Conservation (phyloP, 2,113 vertebrate genomes). For the Oreochromis aureus region DNA sequence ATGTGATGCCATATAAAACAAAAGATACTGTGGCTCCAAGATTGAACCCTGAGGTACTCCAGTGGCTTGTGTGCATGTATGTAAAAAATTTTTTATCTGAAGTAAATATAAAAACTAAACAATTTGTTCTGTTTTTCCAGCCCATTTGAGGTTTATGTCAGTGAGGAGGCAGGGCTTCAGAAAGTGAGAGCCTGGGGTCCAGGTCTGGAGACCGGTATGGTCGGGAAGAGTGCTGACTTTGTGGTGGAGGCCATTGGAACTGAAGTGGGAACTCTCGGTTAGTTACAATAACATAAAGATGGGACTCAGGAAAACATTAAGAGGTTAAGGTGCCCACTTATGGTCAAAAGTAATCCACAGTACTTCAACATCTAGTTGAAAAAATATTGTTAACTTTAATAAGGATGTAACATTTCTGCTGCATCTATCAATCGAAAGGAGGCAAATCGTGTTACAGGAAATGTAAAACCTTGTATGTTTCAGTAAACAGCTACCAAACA, state of each 20-base stretch:
- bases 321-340: not conserved
- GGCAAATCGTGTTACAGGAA: not conserved
- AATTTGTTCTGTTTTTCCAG: conserved; percentile 50
- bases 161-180: conserved; percentile 82
- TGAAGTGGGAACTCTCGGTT: conserved; percentile 91
- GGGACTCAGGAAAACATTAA: not conserved
- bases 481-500: not conserved
- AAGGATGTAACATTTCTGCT: not conserved
- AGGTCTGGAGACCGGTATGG: conserved; percentile 86
- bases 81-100: not conserved
- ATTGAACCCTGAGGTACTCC: not conserved
- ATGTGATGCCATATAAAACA: not conserved
- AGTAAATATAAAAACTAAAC: not conserved
- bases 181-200: conserved; percentile 95
- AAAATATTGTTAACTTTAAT: not conserved
- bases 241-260: conserved; percentile 94
- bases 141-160: conserved; percentile 85
- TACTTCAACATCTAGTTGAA: not conserved
- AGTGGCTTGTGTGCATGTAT: not conserved
- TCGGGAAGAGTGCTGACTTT: conserved; percentile 91
- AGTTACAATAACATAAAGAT: not conserved
- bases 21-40: not conserved
- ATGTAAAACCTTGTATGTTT: not conserved
- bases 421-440: not conserved
- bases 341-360: not conserved